Evolutionary conservation across 2,113 vertebrate genomes (phyloP).

Genomic region (Ammodytes marinus): DNA sequence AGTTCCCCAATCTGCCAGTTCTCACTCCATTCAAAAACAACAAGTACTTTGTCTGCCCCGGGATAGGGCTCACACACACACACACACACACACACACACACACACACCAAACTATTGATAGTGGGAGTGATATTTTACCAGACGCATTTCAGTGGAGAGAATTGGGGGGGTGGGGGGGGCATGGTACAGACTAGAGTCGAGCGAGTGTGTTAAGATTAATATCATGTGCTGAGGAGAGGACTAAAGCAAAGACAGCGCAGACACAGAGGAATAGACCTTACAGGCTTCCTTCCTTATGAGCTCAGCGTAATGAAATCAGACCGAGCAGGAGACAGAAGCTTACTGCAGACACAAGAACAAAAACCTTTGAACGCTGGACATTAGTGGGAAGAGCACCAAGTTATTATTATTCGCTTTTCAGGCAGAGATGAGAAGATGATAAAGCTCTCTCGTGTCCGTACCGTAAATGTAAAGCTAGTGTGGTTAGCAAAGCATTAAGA

Average conservation of each 20-base stretch:
- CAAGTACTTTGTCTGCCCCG: conserved; percentile 53
- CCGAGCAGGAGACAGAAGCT: background rate
- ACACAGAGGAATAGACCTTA: background rate
- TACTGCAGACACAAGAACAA: background rate
- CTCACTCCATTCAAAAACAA: conserved; percentile 53
- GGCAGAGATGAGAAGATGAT: no score
- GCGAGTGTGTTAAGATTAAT: conserved; percentile 41
- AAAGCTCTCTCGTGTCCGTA: no score
- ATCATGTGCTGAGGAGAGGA: conserved; percentile 37
- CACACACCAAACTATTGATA: background rate
- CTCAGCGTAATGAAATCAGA: background rate
- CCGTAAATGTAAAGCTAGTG: no score
- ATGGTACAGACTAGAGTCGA: conserved; percentile 31
- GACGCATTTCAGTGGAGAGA: conserved; percentile 33
- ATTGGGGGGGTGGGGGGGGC: conserved; percentile 21
- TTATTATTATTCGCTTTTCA: background rate
- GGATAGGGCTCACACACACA: conserved; percentile 30
- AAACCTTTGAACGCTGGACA: background rate
- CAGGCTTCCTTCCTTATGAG: conserved; percentile 8
- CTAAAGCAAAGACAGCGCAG: conserved; percentile 29
- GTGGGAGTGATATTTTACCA: conserved; percentile 47
- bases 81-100: background rate
- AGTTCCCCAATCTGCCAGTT: conserved; percentile 45
- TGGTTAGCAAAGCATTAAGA: no score
- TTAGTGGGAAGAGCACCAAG: background rate